phyloP scores from a whole-genome alignment of 2,797 vertebrate species.

The Urosaurus nigricauda region DNA sequence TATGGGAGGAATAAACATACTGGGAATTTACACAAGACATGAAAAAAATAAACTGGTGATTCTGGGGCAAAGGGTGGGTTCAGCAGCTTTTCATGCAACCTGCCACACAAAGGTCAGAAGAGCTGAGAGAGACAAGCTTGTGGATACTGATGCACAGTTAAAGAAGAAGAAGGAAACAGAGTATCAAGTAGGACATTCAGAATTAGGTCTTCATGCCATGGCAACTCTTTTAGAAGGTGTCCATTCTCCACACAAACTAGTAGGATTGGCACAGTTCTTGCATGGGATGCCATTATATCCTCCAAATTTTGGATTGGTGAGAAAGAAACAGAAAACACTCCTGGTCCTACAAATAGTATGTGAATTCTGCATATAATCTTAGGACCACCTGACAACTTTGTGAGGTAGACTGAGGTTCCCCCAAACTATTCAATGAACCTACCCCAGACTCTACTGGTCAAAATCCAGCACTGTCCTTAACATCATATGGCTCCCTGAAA shows the following conservation, averaged over 20 bases:
- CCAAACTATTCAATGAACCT: neutral
- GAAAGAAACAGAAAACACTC: too few relatives aligned
- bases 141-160: neutral
- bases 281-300: neutral
- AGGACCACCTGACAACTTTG: neutral
- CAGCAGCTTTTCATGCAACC: neutral
- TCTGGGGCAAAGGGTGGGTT: neutral
- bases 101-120: neutral
- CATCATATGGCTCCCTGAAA: neutral
- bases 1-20: conserved; percentile 2
- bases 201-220: neutral
- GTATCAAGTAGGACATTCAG: neutral
- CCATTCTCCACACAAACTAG: neutral
- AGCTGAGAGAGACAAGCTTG: neutral
- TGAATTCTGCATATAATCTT: too few relatives aligned
- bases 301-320: too few relatives aligned
- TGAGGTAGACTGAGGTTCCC: neutral
- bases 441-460: neutral
- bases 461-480: neutral
- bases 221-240: neutral
- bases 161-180: neutral
- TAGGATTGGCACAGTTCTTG: neutral
- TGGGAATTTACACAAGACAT: neutral
- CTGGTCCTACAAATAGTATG: too few relatives aligned
- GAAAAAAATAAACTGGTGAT: neutral